phyloP scores from a whole-genome alignment of 2,113 vertebrate genomes.

The Urocolius indicus region DNA sequence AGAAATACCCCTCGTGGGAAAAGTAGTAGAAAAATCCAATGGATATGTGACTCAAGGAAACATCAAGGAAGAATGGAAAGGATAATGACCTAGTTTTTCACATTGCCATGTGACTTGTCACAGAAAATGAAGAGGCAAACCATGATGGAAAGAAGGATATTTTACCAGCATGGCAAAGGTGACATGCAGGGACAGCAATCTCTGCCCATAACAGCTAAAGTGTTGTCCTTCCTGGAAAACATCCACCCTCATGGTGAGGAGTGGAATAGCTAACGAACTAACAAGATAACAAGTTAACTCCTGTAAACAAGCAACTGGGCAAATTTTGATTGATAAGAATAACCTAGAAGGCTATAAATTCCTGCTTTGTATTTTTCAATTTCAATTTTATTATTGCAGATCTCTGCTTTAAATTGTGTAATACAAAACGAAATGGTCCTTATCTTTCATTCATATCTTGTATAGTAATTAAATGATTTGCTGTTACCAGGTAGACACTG shows the following conservation, averaged over 20 bases:
- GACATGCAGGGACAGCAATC: not conserved
- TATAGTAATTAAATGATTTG: not conserved
- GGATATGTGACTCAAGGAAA: not conserved
- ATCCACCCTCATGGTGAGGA: not conserved
- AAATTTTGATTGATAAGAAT: not conserved
- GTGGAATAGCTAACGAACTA: not conserved
- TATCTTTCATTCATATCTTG: not conserved
- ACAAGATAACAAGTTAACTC: not conserved
- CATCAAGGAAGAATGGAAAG: not conserved
- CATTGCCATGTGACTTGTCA: not conserved
- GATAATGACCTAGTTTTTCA: conserved; percentile 11
- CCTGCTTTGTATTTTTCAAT: not conserved
- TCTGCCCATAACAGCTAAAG: not conserved
- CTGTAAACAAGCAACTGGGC: not conserved
- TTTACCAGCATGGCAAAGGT: not conserved
- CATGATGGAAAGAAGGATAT: not conserved
- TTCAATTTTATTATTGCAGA: not conserved
- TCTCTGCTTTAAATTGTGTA: not conserved
- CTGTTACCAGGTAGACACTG: not conserved
- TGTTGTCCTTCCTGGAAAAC: not conserved
- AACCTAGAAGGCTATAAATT: not conserved
- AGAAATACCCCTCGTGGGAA: not conserved
- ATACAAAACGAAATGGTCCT: not conserved
- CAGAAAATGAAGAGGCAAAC: not conserved
- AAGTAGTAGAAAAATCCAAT: not conserved